A percentile compares a stretch with the other conserved stretches of the same genome.
phyloP scores from a whole-genome alignment of 1,140 invertebrate species.

The Diprion similis region DNA sequence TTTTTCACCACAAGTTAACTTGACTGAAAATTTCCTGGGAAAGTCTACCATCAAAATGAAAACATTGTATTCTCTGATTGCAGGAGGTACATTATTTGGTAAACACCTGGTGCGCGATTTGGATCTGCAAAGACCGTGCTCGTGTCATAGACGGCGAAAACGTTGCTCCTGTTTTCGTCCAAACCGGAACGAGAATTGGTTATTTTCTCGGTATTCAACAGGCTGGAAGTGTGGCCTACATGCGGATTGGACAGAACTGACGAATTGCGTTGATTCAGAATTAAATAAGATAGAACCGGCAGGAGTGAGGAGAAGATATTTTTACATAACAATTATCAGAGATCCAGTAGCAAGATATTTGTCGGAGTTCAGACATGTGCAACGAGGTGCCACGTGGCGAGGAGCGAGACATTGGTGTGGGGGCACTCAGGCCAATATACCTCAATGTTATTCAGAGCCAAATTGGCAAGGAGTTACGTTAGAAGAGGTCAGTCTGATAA shows the following conservation, averaged over 20 bases:
- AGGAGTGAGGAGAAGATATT: conserved; percentile 83
- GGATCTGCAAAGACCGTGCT: conserved; percentile 86
- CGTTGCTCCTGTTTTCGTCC: conserved; percentile 93
- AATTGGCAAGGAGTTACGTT: conserved; percentile 70
- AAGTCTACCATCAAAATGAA: too few species aligned
- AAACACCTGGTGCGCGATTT: conserved; percentile 93
- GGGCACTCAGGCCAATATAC: conserved; percentile 80
- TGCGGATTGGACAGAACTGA: conserved; percentile 97
- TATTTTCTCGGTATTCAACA: conserved; percentile 97
- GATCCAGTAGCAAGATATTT: conserved; percentile 91
- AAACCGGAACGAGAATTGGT: conserved; percentile 91
- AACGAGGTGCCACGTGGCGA: conserved; percentile 97
- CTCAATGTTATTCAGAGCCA: conserved; percentile 77
- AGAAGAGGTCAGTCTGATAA: conserved; percentile 48
- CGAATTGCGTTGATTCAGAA: conserved; percentile 86
- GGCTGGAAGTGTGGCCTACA: conserved; percentile 99
- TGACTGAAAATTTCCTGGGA: too few species aligned
- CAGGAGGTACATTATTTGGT: conserved; percentile 91
- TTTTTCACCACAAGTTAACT: too few species aligned
- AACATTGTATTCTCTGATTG: conserved; percentile 16
- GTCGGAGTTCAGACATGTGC: conserved; percentile 94
- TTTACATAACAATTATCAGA: conserved; percentile 94
- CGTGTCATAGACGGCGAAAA: conserved; percentile 85
- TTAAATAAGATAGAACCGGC: conserved; percentile 87
- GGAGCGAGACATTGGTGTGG: conserved; percentile 87